phyloP scores from a whole-genome alignment of 2,888 invertebrate species.

The Zelleria hepariella region DNA sequence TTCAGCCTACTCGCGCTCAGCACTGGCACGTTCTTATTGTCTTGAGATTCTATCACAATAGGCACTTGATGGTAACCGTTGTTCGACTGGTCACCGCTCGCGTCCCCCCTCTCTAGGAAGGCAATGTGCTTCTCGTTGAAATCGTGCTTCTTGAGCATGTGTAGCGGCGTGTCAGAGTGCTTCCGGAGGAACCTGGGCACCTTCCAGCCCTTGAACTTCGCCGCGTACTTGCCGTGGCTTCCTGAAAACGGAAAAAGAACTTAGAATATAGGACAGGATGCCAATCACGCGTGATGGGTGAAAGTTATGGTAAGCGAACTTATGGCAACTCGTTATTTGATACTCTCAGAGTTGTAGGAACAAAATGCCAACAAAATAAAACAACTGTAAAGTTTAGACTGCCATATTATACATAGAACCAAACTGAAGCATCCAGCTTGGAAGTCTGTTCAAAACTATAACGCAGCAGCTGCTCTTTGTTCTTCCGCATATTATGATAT shows the following conservation, averaged over 20 bases:
- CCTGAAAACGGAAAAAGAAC: conserved; percentile 40
- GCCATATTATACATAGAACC: no score
- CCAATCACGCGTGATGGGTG: not conserved
- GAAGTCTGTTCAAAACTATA: no score
- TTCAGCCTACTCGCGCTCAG: conserved; percentile 47
- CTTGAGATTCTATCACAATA: conserved; percentile 73
- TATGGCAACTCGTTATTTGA: no score
- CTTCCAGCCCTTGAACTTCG: conserved; percentile 77
- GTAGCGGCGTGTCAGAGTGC: conserved; percentile 66
- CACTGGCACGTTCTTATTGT: conserved; percentile 38
- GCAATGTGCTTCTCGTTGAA: conserved; percentile 48
- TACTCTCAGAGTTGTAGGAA: no score
- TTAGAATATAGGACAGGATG: not conserved
- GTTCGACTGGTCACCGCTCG: conserved; percentile 32
- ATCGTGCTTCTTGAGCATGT: conserved; percentile 57
- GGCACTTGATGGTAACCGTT: conserved; percentile 78
- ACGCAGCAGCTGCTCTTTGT: no score
- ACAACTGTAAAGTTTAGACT: no score
- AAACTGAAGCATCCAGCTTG: no score
- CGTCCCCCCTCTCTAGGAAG: conserved; percentile 46
- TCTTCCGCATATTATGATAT: no score
- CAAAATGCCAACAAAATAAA: no score
- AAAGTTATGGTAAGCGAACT: no score
- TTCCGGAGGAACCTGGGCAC: conserved; percentile 78
- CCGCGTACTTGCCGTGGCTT: conserved; percentile 72